phyloP scores from a whole-genome alignment of 2,797 vertebrate genomes.

The Falco rusticolus region DNA sequence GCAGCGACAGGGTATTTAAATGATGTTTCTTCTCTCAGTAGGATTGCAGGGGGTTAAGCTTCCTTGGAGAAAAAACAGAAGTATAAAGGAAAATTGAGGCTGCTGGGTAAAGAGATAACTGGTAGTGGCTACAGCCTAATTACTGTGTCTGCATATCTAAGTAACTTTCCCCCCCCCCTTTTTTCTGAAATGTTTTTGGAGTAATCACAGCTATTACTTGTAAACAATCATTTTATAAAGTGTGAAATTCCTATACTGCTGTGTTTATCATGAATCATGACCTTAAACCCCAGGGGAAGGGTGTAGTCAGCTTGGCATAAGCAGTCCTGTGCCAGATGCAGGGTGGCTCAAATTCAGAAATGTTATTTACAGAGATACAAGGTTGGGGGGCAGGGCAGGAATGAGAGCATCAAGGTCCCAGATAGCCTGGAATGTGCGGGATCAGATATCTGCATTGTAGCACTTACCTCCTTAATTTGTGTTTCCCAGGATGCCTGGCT shows the following conservation, averaged over 20 bases:
- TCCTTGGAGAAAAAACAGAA: background rate
- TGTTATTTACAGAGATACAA: slow-evolving; percentile 53
- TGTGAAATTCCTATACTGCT: slow-evolving; percentile 48
- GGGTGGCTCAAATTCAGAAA: slow-evolving; percentile 43
- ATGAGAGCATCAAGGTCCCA: slow-evolving; percentile 18
- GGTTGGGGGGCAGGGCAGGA: background rate
- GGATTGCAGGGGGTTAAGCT: background rate
- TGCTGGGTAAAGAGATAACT: slow-evolving; percentile 1
- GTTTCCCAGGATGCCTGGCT: slow-evolving; percentile 2
- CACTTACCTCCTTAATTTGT: background rate
- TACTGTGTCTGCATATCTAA: slow-evolving; percentile 21
- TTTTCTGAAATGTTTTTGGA: background rate
- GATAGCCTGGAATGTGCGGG: slow-evolving; percentile 36
- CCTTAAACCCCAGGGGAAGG: slow-evolving; percentile 13
- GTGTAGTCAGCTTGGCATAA: slow-evolving; percentile 52
- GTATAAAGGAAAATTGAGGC: background rate
- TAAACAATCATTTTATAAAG: slow-evolving; percentile 55
- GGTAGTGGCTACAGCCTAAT: slow-evolving; percentile 10
- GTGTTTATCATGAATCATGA: slow-evolving; percentile 50
- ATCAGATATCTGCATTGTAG: slow-evolving; percentile 42
- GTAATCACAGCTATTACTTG: background rate
- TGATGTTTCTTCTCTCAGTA: background rate
- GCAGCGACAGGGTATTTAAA: background rate
- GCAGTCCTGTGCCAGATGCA: slow-evolving; percentile 31
- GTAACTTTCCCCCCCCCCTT: background rate